Evolutionary conservation across 2,113 vertebrate genomes (phyloP).

Genomic region (human (Homo sapiens)): GRCh38 chr1:20211501-20212000

Average conservation of each 20-base stretch:
- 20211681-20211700: neutral
- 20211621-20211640: neutral
- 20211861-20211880: conserved; percentile 84
- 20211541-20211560: fast-evolving
- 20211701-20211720: neutral
- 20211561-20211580: neutral
- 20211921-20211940: conserved; percentile 84
- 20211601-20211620: neutral
- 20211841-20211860: conserved; percentile 84
- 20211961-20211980: neutral
- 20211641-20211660: neutral
- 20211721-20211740: conserved; percentile 28
- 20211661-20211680: neutral
- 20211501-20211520: neutral
- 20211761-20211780: neutral
- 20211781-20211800: neutral
- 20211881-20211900: conserved; percentile 87
- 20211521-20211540: neutral
- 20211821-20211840: fast-evolving
- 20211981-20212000: neutral
- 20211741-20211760: neutral
- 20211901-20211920: conserved; percentile 83
- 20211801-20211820: neutral
- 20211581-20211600: neutral
- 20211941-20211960: neutral